These are phyloP conservation scores for Neoascia interrupta DNA, from an alignment of 2,888 invertebrate genomes.

Conservation along the genomic window DNA sequence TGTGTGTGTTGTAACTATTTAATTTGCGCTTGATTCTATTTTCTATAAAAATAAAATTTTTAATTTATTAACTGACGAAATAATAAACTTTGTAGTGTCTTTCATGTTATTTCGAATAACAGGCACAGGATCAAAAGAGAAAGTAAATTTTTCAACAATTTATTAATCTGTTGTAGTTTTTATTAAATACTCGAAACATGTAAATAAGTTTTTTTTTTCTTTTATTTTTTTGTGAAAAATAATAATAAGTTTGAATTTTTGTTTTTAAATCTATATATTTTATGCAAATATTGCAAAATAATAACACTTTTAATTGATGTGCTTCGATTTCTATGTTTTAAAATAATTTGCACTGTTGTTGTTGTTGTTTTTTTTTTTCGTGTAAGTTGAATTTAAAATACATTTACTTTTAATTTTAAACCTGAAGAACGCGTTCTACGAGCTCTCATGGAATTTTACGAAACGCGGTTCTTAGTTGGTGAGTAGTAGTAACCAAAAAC, in stretches of 20 bases:
- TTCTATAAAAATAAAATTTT: conserved; percentile 21
- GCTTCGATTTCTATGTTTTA: conserved; percentile 34
- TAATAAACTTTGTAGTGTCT: background rate
- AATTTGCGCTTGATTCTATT: conserved; percentile 54
- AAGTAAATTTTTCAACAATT: background rate
- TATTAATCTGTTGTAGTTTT: too few relatives aligned
- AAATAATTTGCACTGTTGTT: conserved; percentile 53
- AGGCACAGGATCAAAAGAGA: conserved; percentile 2
- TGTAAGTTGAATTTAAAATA: background rate
- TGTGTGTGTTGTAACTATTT: conserved; percentile 42
- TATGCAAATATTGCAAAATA: conserved; percentile 69
- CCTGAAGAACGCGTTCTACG: too few relatives aligned
- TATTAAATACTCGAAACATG: background rate
- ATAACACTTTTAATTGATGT: conserved; percentile 45
- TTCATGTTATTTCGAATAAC: conserved; percentile 17
- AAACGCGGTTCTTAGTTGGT: too few relatives aligned
- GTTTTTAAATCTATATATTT: conserved; percentile 34
- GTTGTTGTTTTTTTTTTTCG: conserved; percentile 2
- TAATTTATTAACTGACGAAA: background rate
- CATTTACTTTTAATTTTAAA: too few relatives aligned
- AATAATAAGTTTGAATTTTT: conserved; percentile 12
- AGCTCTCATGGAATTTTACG: too few relatives aligned
- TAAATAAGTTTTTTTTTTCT: background rate
- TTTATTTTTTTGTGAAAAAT: conserved; percentile 8
- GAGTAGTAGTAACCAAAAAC: too few relatives aligned